Percentiles rank a stretch among this genome's conserved stretches.
phyloP scores from a whole-genome alignment of 2,797 vertebrate species.

The Xiphorhynchus erythropygius region DNA sequence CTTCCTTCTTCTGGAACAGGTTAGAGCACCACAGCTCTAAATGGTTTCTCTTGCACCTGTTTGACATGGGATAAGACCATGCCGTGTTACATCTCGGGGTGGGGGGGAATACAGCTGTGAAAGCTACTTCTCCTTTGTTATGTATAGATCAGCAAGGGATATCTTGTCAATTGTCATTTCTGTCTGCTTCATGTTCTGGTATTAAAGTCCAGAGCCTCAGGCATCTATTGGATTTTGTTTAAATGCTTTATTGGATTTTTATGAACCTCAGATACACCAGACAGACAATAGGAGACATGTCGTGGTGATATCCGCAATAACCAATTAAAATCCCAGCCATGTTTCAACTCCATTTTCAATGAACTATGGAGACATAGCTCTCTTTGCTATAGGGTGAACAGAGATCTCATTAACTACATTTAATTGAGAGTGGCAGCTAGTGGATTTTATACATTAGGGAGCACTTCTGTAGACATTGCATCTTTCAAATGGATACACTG shows the following conservation, averaged over 20 bases:
- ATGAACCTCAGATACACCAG: constrained; percentile 32
- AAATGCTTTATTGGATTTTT: constrained; percentile 59
- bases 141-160: neutral
- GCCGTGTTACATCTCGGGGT: neutral
- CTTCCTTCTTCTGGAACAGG: neutral
- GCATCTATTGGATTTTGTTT: constrained; percentile 51
- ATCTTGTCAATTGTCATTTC: neutral
- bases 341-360: constrained; percentile 44
- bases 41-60: neutral
- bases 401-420: constrained; percentile 63
- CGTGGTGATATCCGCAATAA: constrained; percentile 29
- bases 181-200: neutral
- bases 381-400: constrained; percentile 24
- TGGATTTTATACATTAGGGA: constrained; percentile 66
- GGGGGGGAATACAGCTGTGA: neutral
- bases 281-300: neutral
- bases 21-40: neutral
- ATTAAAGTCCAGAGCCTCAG: constrained; percentile 23
- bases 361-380: neutral
- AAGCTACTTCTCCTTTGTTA: neutral
- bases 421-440: constrained; percentile 66
- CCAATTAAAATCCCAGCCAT: constrained; percentile 52
- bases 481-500: constrained; percentile 49
- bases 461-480: constrained; percentile 46
- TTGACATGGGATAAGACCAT: neutral